Conservation (phyloP, 37 sponge, comb jelly and placozoan species). For the Aphrocallistes beatrix region DNA sequence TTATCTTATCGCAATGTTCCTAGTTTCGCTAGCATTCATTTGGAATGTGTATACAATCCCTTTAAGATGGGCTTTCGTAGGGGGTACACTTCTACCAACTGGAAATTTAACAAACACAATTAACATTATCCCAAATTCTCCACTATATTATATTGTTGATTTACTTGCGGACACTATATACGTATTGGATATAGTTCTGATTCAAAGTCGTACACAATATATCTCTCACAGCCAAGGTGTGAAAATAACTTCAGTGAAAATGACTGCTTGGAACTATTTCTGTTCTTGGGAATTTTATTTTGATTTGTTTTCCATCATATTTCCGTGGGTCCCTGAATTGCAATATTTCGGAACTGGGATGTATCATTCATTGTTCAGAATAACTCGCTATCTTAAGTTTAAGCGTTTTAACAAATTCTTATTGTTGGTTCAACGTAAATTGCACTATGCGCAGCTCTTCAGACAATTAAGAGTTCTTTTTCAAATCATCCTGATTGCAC, state of each 20-base stretch:
- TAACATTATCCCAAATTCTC: background rate
- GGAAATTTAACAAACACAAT: background rate
- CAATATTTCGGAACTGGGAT: background rate
- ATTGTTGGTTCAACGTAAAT: background rate
- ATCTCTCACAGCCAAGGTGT: background rate
- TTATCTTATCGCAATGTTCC: background rate
- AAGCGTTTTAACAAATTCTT: background rate
- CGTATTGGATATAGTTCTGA: background rate
- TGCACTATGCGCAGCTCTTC: background rate
- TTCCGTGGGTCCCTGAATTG: background rate
- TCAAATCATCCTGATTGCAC: background rate
- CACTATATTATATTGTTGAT: background rate
- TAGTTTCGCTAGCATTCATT: background rate
- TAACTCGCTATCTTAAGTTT: conserved; percentile 6
- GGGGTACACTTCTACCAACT: background rate
- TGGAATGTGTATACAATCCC: background rate
- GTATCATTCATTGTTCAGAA: background rate
- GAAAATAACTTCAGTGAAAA: background rate
- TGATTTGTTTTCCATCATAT: background rate
- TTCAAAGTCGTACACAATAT: conserved; percentile 10
- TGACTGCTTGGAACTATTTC: background rate
- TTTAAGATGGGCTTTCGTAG: conserved; percentile 1
- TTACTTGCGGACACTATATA: background rate
- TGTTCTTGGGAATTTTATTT: background rate
- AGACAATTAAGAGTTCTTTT: background rate